phyloP scores from a whole-genome alignment of 2,797 vertebrate species.

The Pseudochaenichthys georgianus region DNA sequence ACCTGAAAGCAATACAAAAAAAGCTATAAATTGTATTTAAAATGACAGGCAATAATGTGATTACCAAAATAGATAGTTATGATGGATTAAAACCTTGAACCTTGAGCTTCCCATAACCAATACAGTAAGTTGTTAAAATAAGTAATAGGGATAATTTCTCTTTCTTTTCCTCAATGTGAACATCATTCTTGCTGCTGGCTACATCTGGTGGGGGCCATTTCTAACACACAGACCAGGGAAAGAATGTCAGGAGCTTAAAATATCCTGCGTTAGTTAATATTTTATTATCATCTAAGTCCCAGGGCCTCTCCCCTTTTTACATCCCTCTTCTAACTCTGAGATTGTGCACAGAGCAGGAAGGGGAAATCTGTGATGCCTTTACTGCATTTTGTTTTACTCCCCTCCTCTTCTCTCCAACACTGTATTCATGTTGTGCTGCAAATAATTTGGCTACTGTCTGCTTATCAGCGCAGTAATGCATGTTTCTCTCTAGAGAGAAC shows the following conservation, averaged over 20 bases:
- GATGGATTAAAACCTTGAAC: neutral
- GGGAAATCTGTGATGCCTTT: slow-evolving; percentile 13
- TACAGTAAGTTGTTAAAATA: neutral
- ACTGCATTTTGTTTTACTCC: neutral
- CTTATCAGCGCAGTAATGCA: slow-evolving; percentile 10
- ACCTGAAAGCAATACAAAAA: neutral
- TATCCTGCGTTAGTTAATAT: slow-evolving; percentile 79
- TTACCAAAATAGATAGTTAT: neutral
- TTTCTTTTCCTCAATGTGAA: neutral
- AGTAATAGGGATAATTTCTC: neutral
- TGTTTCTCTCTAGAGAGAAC: slow-evolving; percentile 1
- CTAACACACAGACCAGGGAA: slow-evolving; percentile 50
- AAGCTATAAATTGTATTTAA: slow-evolving; percentile 4
- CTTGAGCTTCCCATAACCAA: neutral
- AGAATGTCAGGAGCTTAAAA: slow-evolving; percentile 79
- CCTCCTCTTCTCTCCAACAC: neutral
- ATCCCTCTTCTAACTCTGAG: slow-evolving; percentile 54
- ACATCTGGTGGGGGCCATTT: slow-evolving; percentile 42
- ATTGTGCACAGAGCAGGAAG: slow-evolving; percentile 44
- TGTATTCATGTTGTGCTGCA: neutral
- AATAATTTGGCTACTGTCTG: neutral
- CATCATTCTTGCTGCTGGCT: slow-evolving; percentile 24
- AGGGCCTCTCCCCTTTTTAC: slow-evolving; percentile 43
- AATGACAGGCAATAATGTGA: neutral
- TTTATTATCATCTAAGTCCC: slow-evolving; percentile 75